Percentiles rank a stretch among this genome's conserved stretches.
phyloP scores from a whole-genome alignment of 35 echinoderm and acorn worm species.

The Amphiura filiformis region DNA sequence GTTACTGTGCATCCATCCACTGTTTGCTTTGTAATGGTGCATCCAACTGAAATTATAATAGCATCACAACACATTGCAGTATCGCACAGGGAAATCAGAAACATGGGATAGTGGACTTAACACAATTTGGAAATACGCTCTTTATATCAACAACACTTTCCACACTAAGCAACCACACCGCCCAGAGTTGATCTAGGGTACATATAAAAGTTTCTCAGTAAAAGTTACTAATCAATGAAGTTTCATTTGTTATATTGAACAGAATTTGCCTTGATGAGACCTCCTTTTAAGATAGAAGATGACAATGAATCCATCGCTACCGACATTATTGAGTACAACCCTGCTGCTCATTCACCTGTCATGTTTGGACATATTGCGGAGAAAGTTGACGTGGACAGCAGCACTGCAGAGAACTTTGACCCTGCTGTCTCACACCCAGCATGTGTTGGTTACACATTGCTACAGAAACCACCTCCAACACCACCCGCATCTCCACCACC shows the following conservation, averaged over 20 bases:
- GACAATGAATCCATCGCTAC: constrained; percentile 84
- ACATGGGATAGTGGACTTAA: no score
- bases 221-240: no score
- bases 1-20: no score
- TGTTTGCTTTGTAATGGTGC: no score
- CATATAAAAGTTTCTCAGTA: no score
- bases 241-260: neutral
- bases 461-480: constrained; percentile 67
- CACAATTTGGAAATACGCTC: no score
- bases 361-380: constrained; percentile 88
- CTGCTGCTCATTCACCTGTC: constrained; percentile 84
- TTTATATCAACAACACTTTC: no score
- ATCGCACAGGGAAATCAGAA: no score
- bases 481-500: constrained; percentile 72
- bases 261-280: constrained; percentile 92
- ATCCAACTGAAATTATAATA: no score
- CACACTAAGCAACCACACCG: no score
- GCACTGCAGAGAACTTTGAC: constrained; percentile 70
- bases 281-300: constrained; percentile 84
- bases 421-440: constrained; percentile 89
- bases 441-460: constrained; percentile 86
- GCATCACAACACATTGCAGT: no score
- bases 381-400: constrained; percentile 59
- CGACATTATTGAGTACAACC: constrained; percentile 89
- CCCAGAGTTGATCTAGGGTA: no score